These are phyloP conservation scores for Pseudopodoces humilis DNA, from an alignment of 2,113 vertebrate species.

Conservation along the genomic window DNA sequence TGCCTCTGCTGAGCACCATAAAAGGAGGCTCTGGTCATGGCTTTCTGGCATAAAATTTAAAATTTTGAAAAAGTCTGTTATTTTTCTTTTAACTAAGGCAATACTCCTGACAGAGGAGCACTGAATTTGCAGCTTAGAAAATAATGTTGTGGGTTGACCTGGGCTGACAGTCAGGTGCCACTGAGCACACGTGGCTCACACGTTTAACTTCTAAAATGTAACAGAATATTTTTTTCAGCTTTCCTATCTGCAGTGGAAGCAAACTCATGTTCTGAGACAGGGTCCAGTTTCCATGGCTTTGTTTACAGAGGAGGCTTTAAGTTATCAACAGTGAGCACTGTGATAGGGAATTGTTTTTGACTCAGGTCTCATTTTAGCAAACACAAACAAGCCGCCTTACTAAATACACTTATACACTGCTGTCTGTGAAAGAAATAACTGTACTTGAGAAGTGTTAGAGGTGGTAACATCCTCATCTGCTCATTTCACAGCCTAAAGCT, in stretches of 20 bases:
- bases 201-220: neutral
- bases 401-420: neutral
- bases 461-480: neutral
- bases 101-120: neutral
- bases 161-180: neutral
- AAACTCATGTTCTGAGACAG: neutral
- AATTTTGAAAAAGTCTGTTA: neutral
- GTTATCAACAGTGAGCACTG: neutral
- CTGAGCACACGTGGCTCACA: neutral
- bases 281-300: neutral
- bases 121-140: neutral
- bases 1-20: neutral
- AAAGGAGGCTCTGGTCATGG: neutral
- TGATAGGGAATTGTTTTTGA: neutral
- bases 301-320: neutral
- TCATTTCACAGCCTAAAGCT: slow-evolving; percentile 87
- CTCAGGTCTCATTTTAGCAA: neutral
- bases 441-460: neutral
- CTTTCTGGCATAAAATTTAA: neutral
- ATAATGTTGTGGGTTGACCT: neutral
- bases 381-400: neutral
- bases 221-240: neutral
- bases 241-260: neutral
- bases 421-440: neutral
- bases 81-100: neutral